Percentiles rank a stretch among this genome's conserved stretches.
Conservation (phyloP, 2,888 invertebrate genomes). For the Chymomyza procnemis region DNA sequence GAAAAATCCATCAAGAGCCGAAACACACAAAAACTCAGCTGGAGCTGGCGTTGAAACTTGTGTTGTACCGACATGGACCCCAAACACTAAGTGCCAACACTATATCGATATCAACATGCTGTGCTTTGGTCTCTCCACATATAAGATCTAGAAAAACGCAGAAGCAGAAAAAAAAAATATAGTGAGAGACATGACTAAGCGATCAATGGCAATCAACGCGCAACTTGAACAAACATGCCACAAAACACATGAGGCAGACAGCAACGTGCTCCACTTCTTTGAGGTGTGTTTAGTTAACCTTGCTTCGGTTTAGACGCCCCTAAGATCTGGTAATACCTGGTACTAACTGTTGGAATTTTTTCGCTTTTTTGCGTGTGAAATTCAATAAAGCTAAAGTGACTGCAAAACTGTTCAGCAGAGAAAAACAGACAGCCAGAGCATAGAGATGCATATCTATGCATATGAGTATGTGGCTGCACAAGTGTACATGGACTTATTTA, state of each 20-base stretch:
- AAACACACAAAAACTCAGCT: constrained; percentile 56
- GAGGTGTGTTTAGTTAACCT: constrained; percentile 58
- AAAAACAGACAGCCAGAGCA: not conserved
- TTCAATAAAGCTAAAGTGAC: constrained; percentile 57
- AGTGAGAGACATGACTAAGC: constrained; percentile 45
- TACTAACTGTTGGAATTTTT: not conserved
- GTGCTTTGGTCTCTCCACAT: not conserved
- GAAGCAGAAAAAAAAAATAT: not conserved
- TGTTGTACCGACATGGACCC: constrained; percentile 32
- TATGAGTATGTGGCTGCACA: not conserved
- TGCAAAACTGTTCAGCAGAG: constrained; percentile 35
- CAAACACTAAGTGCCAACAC: not conserved
- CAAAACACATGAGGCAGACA: not conserved
- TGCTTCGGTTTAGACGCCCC: constrained; percentile 8
- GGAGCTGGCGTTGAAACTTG: constrained; percentile 51
- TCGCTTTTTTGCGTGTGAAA: constrained; percentile 71
- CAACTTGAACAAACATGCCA: not conserved
- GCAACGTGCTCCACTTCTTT: not conserved
- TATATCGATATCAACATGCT: not conserved
- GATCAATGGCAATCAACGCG: constrained; percentile 23
- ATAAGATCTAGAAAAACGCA: not conserved
- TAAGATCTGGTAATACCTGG: not conserved
- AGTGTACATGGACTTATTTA: not conserved
- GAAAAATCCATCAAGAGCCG: constrained; percentile 11
- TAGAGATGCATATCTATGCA: constrained; percentile 48